Evolutionary conservation across 2,113 vertebrate genomes (phyloP), one percentile per base, ranked within the genome.

Genomic region (Ibidorhyncha struthersii): DNA sequence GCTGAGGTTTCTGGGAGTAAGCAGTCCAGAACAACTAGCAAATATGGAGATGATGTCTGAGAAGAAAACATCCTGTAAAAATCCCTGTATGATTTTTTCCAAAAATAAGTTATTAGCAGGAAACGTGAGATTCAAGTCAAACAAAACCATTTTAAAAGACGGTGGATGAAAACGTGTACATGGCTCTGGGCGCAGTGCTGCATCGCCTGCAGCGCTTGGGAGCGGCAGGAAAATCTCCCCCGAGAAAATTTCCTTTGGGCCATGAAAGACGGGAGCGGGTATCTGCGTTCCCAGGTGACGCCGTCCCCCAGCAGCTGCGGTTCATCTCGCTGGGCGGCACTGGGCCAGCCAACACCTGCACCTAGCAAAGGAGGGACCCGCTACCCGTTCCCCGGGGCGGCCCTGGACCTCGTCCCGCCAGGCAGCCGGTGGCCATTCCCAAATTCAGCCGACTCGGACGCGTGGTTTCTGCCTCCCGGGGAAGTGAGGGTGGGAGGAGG

Each of bases 301-400:
- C 30, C 21, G 1, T 19, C 13, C n/a, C 53, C 66, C 45, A 9
- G 25, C 20, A 36, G 62, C n/a, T 3, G 0, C 2, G 27, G 30
- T 7, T 32, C 7, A 0, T 3, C 1, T 4, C 1, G 3, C 14
- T 2, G 58, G 49, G 22, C 22, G 7, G 22, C 49, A 23, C 49
- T 23, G 22, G 49, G 49, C 49, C 49, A 23, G 11, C 38, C 73
- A 18, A 1, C 11, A 0, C 6, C 8, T 2, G 2, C 14, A 9
- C 45, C 41, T 3, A 0, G 41, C 53, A 25, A 30, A 43, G 26
- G 43, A n/a, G 38, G 49, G 25, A 62, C 59, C 40, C 4, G 2
- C 22, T 36, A 1, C 58, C 5, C 0, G 0, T 4, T 53, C 45
- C 29, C 50, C 26, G 3, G 23, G 38, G 29, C 82, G 47, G 14